These are phyloP conservation scores for Bos taurus DNA, from an alignment of 2,113 vertebrate genomes.

Conservation along the genomic window DNA sequence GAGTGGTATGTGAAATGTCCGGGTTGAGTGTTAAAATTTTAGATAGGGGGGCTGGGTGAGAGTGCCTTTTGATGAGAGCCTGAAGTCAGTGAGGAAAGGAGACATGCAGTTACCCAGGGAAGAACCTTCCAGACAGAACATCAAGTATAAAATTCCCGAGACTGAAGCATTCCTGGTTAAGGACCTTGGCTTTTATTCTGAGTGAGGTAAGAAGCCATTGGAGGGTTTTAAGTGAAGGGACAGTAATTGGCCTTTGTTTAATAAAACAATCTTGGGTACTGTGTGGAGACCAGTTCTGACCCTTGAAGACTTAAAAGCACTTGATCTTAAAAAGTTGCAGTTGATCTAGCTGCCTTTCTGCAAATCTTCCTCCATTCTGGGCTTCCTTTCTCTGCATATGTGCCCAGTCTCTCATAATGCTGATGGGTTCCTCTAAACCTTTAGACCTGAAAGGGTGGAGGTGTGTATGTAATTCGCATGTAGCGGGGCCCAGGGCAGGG, in stretches of 20 bases:
- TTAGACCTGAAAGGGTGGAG: background rate
- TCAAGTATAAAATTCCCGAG: background rate
- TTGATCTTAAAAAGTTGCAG: background rate
- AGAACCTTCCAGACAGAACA: background rate
- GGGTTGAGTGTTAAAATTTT: background rate
- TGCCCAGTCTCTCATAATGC: background rate
- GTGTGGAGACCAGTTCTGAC: background rate
- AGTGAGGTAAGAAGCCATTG: background rate
- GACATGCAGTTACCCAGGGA: background rate
- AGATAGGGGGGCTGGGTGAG: background rate
- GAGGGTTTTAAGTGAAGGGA: background rate
- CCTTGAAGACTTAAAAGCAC: background rate
- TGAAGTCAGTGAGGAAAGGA: background rate
- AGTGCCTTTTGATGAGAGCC: background rate
- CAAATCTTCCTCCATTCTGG: background rate
- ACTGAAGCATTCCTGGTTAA: background rate
- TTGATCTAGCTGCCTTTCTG: background rate
- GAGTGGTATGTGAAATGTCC: background rate
- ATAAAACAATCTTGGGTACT: background rate
- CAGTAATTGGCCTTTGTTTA: background rate
- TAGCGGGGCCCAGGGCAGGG: rapidly evolving
- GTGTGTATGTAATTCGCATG: background rate
- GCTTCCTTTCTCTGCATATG: background rate
- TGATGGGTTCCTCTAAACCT: background rate
- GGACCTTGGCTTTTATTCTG: background rate